These are phyloP conservation scores for Antigone vipio DNA, from an alignment of 2,113 vertebrate species.

Conservation along the genomic window DNA sequence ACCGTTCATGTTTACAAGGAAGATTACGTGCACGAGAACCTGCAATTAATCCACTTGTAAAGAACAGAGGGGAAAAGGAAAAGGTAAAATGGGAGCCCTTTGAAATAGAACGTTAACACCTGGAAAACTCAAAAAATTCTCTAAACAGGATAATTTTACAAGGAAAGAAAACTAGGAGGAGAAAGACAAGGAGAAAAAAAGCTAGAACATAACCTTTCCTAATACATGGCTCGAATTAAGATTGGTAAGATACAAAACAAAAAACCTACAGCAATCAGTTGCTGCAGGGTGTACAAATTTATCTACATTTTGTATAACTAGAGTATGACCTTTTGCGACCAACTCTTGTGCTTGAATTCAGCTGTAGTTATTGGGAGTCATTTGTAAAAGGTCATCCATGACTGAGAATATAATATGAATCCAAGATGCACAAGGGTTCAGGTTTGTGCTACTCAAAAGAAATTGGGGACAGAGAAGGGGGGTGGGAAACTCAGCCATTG, in stretches of 20 bases:
- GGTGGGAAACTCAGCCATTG: background rate
- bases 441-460: background rate
- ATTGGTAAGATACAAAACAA: conserved; percentile 35
- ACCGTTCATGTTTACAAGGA: background rate
- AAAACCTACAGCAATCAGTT: conserved; percentile 41
- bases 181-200: conserved; percentile 30
- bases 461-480: background rate
- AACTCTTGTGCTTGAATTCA: conserved; percentile 65
- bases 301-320: conserved; percentile 58
- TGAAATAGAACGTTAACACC: background rate
- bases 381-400: conserved; percentile 75
- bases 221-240: conserved; percentile 54
- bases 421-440: conserved; percentile 17
- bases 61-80: background rate
- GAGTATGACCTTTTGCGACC: conserved; percentile 65
- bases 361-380: conserved; percentile 70
- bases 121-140: background rate
- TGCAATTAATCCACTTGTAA: background rate
- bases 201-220: conserved; percentile 33
- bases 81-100: background rate
- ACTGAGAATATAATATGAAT: conserved; percentile 45
- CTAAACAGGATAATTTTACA: background rate
- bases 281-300: conserved; percentile 61
- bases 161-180: background rate
- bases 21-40: background rate